Evolutionary conservation across 2,797 vertebrate genomes (phyloP).

Genomic region (Coregonus ussuriensis): DNA sequence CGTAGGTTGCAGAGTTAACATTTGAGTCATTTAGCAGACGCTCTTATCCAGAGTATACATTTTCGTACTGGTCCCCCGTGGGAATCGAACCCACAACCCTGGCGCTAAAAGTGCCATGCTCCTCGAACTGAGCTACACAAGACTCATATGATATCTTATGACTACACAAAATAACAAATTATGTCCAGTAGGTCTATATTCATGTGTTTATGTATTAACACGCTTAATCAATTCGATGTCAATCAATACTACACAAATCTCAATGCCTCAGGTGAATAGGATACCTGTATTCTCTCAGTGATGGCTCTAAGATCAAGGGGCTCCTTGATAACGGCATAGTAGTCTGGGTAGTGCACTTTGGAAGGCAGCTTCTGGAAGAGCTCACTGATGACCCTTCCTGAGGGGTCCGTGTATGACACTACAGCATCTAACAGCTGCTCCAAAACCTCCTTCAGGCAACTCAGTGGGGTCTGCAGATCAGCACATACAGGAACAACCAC

Average conservation of each 20-base stretch:
- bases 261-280: background rate
- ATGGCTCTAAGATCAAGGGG: constrained; percentile 96
- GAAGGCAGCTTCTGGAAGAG: constrained; percentile 98
- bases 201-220: background rate
- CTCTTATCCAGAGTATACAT: no score
- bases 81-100: no score
- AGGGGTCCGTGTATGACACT: constrained; percentile 87
- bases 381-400: constrained; percentile 91
- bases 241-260: background rate
- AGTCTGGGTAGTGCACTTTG: constrained; percentile 99
- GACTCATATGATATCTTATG: no score
- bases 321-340: constrained; percentile 99
- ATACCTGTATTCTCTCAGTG: constrained; percentile 97
- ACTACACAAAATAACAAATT: background rate
- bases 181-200: background rate
- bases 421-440: constrained; percentile 95
- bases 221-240: background rate
- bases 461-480: constrained; percentile 78
- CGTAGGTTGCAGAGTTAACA: background rate
- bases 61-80: no score
- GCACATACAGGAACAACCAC: background rate
- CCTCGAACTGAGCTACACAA: no score
- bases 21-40: background rate
- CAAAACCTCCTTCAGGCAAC: constrained; percentile 91
- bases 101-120: no score